Evolutionary conservation across 2,888 invertebrate species (phyloP).

Genomic region (Ophonus ardosiacus): DNA sequence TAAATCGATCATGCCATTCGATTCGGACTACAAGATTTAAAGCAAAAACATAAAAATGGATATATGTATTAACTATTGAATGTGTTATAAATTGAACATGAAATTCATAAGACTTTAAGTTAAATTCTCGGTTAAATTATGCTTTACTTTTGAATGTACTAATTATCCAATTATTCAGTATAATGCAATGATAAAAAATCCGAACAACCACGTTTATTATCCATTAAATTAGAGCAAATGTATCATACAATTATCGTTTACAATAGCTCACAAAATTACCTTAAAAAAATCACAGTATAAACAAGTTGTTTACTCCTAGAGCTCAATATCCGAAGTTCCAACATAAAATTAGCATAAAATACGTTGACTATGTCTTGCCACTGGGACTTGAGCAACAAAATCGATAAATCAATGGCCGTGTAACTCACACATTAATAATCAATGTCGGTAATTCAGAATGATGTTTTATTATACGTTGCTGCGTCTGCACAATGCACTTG

Average conservation of each 20-base stretch:
- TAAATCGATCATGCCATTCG: no score
- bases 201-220: no score
- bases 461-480: background rate
- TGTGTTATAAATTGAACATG: no score
- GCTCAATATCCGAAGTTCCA: constrained; percentile 8
- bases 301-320: constrained; percentile 14
- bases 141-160: no score
- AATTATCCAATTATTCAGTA: no score
- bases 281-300: background rate
- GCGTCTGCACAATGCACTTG: background rate
- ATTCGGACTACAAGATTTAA: no score
- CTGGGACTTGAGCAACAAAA: background rate
- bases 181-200: no score
- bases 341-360: constrained; percentile 26
- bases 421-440: constrained; percentile 27
- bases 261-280: background rate
- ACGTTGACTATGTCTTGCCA: background rate
- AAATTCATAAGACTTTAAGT: no score
- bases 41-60: no score
- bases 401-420: constrained; percentile 5
- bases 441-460: constrained; percentile 1
- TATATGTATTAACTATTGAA: no score
- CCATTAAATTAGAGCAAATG: background rate
- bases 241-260: background rate
- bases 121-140: no score